Evolutionary conservation across 2,797 vertebrate genomes (phyloP), one percentile per base, ranked within the genome.

Genomic region (Megaceryle alcyon): DNA sequence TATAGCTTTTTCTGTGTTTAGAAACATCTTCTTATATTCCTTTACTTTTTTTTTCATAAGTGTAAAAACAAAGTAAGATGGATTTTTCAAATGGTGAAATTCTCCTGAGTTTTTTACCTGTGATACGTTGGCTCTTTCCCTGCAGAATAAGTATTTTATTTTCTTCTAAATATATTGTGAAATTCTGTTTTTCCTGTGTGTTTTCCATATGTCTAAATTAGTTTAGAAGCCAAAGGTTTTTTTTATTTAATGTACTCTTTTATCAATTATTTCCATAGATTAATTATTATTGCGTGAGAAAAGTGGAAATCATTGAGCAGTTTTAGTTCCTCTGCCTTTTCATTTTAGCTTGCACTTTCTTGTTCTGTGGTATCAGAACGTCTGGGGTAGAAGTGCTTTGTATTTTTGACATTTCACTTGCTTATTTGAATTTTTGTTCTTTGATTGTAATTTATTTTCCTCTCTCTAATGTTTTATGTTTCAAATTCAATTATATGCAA

Each of bases 401-500:
- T 35, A 57, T 35, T 57, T 92, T 70, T 85, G 20, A 56, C 80
- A 46, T 91, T 83, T 80, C 43, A 53, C 37, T 53, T 26, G 48
- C 54, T 90, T 78, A 54, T 81, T 88, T 81, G 33, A 61, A 61
- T 96, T 97, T 88, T 84, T 22, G 91, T 95, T 91, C 56, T 91
- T 92, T 88, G 54, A 88, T 49, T 88, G 44, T 64, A 92, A 93
- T 94, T 92, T 88, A 57, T 88, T 95, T 82, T 80, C 48, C 29
- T 91, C 43, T 96, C 53, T 92, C 60, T 97, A 96, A 94, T 92
- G 35, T 25, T 90, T 97, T 95, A 72, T 89, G 76, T 96, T 96
- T 46, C 69, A 96, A 89, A 96, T 95, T 96, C 96, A 97, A 90
- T 94, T 97, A 56, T 88, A 95, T 95, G 85, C 81, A 96, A 92